These are phyloP conservation scores for Mugil cephalus DNA, from an alignment of 2,113 vertebrate species.

Conservation along the genomic window DNA sequence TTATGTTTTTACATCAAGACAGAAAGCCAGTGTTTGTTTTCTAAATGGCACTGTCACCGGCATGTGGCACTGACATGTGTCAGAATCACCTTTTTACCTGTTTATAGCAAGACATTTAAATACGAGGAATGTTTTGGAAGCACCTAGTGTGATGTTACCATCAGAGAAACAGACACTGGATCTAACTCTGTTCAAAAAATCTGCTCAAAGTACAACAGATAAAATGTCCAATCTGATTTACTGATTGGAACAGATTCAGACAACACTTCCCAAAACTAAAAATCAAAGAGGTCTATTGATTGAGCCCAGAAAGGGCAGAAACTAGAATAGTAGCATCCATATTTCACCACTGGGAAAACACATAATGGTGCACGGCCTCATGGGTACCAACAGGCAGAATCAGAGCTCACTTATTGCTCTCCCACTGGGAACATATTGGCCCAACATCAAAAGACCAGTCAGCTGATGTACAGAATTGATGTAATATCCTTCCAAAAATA, in stretches of 20 bases:
- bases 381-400: conserved; percentile 21
- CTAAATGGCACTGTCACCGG: background rate
- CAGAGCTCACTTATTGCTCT: conserved; percentile 44
- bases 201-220: background rate
- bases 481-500: conserved; percentile 47
- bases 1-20: background rate
- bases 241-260: conserved; percentile 17
- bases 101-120: conserved; percentile 1
- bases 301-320: conserved; percentile 26
- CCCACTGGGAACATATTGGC: conserved; percentile 57
- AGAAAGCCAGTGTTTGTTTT: conserved; percentile 7
- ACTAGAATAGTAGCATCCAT: conserved; percentile 53
- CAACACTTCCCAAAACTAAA: conserved; percentile 38
- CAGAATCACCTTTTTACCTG: background rate
- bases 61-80: background rate
- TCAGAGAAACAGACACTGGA: background rate
- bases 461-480: conserved; percentile 45
- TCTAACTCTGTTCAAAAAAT: background rate
- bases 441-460: conserved; percentile 30
- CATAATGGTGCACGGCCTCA: conserved; percentile 19
- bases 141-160: background rate
- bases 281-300: conserved; percentile 50
- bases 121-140: conserved; percentile 9
- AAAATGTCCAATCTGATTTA: conserved; percentile 10
- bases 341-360: conserved; percentile 33